These are phyloP conservation scores for Volucella bombylans DNA, from an alignment of 2,888 invertebrate species.

Conservation along the genomic window DNA sequence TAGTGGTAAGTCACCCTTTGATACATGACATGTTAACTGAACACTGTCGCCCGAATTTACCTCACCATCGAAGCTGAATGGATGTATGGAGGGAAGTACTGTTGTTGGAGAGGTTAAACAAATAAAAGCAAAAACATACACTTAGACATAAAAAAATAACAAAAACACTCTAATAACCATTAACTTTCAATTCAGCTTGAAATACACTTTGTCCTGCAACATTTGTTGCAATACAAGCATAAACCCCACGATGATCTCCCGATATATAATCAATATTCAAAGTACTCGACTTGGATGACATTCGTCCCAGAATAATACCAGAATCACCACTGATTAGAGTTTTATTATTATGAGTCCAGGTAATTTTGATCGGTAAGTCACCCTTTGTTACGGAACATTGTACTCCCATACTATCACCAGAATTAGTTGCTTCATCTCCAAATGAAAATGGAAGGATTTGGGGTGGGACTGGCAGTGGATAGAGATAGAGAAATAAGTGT, in stretches of 20 bases:
- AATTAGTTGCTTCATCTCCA: constrained; percentile 88
- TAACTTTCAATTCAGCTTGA: constrained; percentile 82
- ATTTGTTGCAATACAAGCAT: constrained; percentile 86
- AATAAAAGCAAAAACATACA: constrained; percentile 38
- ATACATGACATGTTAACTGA: constrained; percentile 85
- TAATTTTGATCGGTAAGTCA: constrained; percentile 86
- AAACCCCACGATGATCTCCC: constrained; percentile 86
- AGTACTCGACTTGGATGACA: constrained; percentile 84
- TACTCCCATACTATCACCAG: constrained; percentile 87
- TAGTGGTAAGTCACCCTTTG: constrained; percentile 86
- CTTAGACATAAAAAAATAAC: constrained; percentile 49
- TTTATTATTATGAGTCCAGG: constrained; percentile 85
- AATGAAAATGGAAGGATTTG: constrained; percentile 89
- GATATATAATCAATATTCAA: constrained; percentile 86
- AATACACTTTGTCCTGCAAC: constrained; percentile 83
- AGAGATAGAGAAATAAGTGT: neutral
- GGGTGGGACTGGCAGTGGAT: constrained; percentile 84
- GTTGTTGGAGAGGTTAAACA: constrained; percentile 67
- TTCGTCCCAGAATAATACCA: constrained; percentile 80
- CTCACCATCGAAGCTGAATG: constrained; percentile 81
- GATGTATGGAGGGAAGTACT: constrained; percentile 88
- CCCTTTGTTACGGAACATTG: constrained; percentile 86
- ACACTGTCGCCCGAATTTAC: constrained; percentile 88
- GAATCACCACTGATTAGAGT: constrained; percentile 79
- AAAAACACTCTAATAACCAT: constrained; percentile 77